These are phyloP conservation scores for Martes martes DNA, from an alignment of 2,113 vertebrate species.

Conservation along the genomic window DNA sequence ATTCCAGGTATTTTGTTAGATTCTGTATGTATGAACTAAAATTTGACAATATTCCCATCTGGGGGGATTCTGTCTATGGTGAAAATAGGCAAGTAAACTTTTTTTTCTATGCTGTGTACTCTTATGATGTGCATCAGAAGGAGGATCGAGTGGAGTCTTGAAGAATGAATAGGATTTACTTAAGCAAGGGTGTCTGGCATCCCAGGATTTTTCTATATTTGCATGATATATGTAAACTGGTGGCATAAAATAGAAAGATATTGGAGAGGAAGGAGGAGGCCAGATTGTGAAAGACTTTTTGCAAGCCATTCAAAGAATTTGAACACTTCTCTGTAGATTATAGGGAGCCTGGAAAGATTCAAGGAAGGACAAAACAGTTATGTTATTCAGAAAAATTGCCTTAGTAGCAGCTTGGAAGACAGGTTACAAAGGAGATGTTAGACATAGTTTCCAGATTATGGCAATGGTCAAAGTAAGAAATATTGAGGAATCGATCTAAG, in stretches of 20 bases:
- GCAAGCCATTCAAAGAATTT: neutral
- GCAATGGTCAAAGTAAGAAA: neutral
- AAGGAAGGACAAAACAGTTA: neutral
- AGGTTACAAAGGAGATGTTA: slow-evolving; percentile 1
- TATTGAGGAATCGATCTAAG: neutral
- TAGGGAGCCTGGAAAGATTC: neutral
- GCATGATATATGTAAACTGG: neutral
- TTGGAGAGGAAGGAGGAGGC: neutral
- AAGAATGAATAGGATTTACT: neutral
- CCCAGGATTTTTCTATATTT: neutral
- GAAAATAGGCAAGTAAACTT: neutral
- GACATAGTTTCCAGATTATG: neutral
- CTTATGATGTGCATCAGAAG: neutral
- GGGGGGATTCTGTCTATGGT: neutral
- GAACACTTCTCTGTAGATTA: neutral
- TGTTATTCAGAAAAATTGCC: neutral
- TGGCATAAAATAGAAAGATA: neutral
- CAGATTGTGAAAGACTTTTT: neutral
- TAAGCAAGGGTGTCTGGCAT: neutral
- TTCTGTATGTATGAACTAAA: neutral
- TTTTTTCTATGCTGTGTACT: neutral
- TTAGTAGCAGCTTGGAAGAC: neutral
- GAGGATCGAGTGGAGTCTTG: neutral
- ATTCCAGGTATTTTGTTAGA: neutral
- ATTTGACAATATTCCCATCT: neutral